These are phyloP conservation scores for Amblyjoppa fuscipennis DNA, from an alignment of 2,888 invertebrate genomes.

Conservation along the genomic window DNA sequence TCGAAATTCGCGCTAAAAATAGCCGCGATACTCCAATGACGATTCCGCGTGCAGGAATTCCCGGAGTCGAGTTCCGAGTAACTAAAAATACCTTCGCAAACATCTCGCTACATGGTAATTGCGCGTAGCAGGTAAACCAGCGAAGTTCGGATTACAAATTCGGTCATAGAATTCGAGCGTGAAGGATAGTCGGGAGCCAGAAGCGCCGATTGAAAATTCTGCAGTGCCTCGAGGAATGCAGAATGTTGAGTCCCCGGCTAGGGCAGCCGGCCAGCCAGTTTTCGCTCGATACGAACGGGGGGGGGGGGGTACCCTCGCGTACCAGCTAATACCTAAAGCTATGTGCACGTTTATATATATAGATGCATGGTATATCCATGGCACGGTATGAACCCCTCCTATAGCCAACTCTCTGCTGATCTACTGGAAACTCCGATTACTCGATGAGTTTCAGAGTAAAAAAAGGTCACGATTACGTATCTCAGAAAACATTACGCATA, in stretches of 20 bases:
- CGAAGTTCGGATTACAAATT: conserved; percentile 36
- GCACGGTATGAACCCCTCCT: not conserved
- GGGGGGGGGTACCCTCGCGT: conserved; percentile 49
- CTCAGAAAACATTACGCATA: conserved; percentile 16
- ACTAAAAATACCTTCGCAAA: conserved; percentile 13
- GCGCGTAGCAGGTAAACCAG: conserved; percentile 30
- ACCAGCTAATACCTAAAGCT: conserved; percentile 52
- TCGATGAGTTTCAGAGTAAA: conserved; percentile 58
- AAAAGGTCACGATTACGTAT: conserved; percentile 51
- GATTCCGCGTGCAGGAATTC: conserved; percentile 14
- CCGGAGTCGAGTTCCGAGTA: not conserved
- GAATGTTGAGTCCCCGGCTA: conserved; percentile 64
- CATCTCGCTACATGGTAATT: conserved; percentile 26
- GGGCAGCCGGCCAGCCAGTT: conserved; percentile 65
- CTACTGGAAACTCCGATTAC: conserved; percentile 58
- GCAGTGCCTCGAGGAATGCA: conserved; percentile 68
- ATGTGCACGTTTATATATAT: conserved; percentile 1
- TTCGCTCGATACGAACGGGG: conserved; percentile 62
- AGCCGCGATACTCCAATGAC: not conserved
- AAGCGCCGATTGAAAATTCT: conserved; percentile 66
- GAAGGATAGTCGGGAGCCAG: conserved; percentile 35
- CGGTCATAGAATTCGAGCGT: conserved; percentile 21
- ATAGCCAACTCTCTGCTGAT: conserved; percentile 29
- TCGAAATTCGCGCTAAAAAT: conserved; percentile 1
- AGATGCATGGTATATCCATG: not conserved